Base-by-base conservation (phyloP, 2,888 invertebrate genomes). In the Steinernema carpocapsae region DNA sequence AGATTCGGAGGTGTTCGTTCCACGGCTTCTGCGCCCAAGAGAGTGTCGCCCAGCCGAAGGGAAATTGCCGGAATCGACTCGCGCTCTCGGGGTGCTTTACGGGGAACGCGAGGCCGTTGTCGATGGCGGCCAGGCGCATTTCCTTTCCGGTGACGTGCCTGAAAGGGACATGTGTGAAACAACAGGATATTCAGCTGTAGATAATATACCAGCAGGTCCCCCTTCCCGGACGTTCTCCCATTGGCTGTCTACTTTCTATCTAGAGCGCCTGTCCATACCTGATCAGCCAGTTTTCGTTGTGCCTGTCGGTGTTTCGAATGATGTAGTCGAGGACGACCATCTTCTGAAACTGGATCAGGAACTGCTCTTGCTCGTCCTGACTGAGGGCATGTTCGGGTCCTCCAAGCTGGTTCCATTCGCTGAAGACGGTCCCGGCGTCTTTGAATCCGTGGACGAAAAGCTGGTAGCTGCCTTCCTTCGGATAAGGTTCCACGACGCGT, bases 271-370 rank as follows among this genome's bases (percentile, higher is more conserved):
- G n/a, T n/a, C n/a, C 73, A 10, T n/a, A 97, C 89, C 93, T 93
- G 83, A 99, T 95, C 71, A 99, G 91, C 97, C 99, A 97, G 90
- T 99, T 99, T 89, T 99, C 97, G 89, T 97, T 97, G 76, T 97
- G 97, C 86, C 99, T 92, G 74, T 86, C 86, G 10, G 86, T 86
- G 76, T 86, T 86, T 14, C 86, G 77, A 37, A 86, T 86, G 17
- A 84, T 78, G 72, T 86, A 86, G 76, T 86, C 86, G 42, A 86
- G 77, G 17, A 85, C 82, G 77, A 83, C 81, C 83, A 86, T 79
- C 46, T 81, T 92, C 88, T 99, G 97, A 90, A 97, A 97, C 88
- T 95, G 93, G 73, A 93, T 89, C 88, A 96, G 95, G 90, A 99
- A 97, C 72, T 77, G 70, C 14, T 76, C 73, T 17, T 77, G 79